Evolutionary conservation across 2,888 invertebrate species (phyloP).

Genomic region (Drosophila mimica): DNA sequence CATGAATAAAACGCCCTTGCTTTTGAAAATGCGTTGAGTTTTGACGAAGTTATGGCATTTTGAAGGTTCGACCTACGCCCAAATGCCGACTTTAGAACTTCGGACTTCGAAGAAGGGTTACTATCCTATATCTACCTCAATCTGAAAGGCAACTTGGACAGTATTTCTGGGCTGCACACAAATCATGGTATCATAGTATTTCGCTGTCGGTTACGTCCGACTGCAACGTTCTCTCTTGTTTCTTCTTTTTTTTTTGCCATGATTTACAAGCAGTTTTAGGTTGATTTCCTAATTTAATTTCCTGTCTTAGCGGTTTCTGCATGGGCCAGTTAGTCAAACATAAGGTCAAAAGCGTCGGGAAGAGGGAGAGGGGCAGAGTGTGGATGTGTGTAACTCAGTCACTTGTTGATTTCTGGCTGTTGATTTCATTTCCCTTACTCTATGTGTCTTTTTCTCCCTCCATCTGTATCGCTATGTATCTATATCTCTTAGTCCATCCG

Average conservation of each 20-base stretch:
- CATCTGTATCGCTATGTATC: neutral
- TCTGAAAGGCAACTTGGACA: too few species aligned
- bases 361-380: neutral
- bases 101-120: too few species aligned
- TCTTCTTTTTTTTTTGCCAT: slow-evolving; percentile 7
- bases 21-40: too few species aligned
- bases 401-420: slow-evolving; percentile 41
- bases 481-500: neutral
- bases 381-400: neutral
- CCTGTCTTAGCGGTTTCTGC: slow-evolving; percentile 38
- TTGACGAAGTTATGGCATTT: too few species aligned
- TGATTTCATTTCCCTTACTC: slow-evolving; percentile 9
- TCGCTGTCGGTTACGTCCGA: too few species aligned
- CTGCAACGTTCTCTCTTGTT: too few species aligned
- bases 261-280: slow-evolving; percentile 28
- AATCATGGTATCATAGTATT: too few species aligned
- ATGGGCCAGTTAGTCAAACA: slow-evolving; percentile 15
- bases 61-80: too few species aligned
- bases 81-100: too few species aligned
- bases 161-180: too few species aligned
- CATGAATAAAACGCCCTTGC: too few species aligned
- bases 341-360: neutral
- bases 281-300: slow-evolving; percentile 62
- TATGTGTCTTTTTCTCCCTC: neutral
- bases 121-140: too few species aligned